These are phyloP conservation scores for Rosalia funebris DNA, from an alignment of 2,888 invertebrate species.

Conservation along the genomic window DNA sequence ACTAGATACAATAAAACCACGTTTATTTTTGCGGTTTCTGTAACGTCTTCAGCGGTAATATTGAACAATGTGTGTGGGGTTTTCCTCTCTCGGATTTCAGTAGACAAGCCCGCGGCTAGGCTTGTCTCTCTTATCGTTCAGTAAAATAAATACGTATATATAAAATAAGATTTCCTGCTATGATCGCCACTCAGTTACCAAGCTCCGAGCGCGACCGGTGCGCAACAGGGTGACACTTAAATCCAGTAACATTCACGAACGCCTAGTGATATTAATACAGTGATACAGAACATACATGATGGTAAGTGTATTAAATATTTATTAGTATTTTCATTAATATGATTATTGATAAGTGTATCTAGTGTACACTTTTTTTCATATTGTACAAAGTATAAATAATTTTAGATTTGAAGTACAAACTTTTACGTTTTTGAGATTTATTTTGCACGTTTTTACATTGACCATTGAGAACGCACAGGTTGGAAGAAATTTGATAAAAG, in stretches of 20 bases:
- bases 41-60: slow-evolving; percentile 11
- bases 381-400: too few species aligned
- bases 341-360: too few species aligned
- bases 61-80: slow-evolving; percentile 9
- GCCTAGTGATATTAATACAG: neutral
- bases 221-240: too few species aligned
- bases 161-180: neutral
- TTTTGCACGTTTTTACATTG: too few species aligned
- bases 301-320: neutral
- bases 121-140: neutral
- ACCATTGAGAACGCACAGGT: too few species aligned
- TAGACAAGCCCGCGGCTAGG: neutral
- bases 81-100: neutral
- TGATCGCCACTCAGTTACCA: neutral
- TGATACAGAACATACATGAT: neutral
- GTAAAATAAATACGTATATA: neutral
- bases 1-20: slow-evolving; percentile 10
- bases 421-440: too few species aligned
- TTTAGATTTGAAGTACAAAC: too few species aligned
- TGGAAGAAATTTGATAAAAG: too few species aligned
- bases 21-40: slow-evolving; percentile 16
- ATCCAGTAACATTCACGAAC: neutral
- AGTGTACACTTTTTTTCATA: too few species aligned
- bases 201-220: neutral
- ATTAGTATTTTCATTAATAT: too few species aligned